These are phyloP conservation scores for Lithophane ornitopus DNA, from an alignment of 2,888 invertebrate species.

Conservation along the genomic window DNA sequence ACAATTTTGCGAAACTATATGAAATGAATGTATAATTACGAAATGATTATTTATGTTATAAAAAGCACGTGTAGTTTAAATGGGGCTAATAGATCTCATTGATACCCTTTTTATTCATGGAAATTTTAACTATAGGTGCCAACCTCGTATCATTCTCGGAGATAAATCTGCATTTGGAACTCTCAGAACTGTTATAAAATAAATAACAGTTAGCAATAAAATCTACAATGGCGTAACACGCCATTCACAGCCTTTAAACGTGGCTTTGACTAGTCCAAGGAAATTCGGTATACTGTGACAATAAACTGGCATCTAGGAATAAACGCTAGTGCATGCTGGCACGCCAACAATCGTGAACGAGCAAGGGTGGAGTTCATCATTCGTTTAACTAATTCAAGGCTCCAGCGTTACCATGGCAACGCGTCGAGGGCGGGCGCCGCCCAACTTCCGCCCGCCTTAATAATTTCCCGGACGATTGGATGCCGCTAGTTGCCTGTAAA, in stretches of 20 bases:
- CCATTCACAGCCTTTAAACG: constrained; percentile 37
- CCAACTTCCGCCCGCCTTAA: constrained; percentile 78
- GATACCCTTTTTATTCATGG: constrained; percentile 2
- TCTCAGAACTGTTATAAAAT: background rate
- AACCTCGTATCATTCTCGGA: background rate
- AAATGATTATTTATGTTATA: background rate
- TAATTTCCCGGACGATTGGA: constrained; percentile 84
- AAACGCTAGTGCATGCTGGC: constrained; percentile 53
- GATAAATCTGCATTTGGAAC: background rate
- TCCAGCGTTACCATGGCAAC: constrained; percentile 81
- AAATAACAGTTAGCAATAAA: constrained; percentile 20
- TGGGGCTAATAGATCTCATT: background rate
- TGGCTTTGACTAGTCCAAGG: constrained; percentile 11
- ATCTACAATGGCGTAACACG: constrained; percentile 30
- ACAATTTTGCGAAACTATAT: background rate
- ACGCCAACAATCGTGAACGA: constrained; percentile 69
- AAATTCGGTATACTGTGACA: constrained; percentile 26
- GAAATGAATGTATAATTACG: background rate
- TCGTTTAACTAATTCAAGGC: constrained; percentile 86
- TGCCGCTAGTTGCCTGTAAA: constrained; percentile 79
- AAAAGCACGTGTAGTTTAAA: background rate
- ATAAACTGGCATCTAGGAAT: constrained; percentile 32
- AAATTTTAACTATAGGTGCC: background rate
- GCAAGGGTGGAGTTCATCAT: constrained; percentile 82
- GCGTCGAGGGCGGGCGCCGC: constrained; percentile 76